phyloP scores from a whole-genome alignment of 2,113 vertebrate genomes.

The Mus musculus region GRCm39 chr9:16055501-16056000 shows the following conservation, averaged over 20 bases:
- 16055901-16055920: background rate
- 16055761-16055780: background rate
- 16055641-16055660: constrained; percentile 5
- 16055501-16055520: background rate
- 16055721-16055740: background rate
- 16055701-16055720: background rate
- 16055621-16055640: background rate
- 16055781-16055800: background rate
- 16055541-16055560: background rate
- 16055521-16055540: no score
- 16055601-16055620: background rate
- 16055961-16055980: background rate
- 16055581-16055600: background rate
- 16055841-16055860: background rate
- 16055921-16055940: background rate
- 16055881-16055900: background rate
- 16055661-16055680: background rate
- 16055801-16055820: background rate
- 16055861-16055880: background rate
- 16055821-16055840: background rate
- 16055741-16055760: background rate
- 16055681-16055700: background rate
- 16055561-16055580: background rate
- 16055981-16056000: background rate
- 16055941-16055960: accelerated